Base-by-base conservation (phyloP, 2,113 vertebrate species). In the Pomatostomus ruficeps region DNA sequence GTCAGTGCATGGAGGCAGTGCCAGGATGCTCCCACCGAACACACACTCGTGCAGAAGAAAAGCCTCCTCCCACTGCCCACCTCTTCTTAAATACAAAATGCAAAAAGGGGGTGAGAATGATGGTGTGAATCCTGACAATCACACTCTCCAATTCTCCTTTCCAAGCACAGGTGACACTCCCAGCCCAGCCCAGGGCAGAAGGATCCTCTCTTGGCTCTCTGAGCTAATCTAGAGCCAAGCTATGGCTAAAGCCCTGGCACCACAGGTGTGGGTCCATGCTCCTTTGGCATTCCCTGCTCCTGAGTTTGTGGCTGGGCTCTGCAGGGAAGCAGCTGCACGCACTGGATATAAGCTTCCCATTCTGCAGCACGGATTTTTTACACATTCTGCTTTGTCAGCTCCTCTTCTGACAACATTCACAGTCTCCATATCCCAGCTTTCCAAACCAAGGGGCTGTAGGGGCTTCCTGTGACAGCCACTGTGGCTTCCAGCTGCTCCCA, bases 201-300 rank as follows among this genome's bases (percentile, higher is more conserved):
- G 71, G 68, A 42, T 29, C 13, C 38, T 52, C 15, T 45, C 61
- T 73, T 22, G 63, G 22, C 7, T 65, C 61, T 46, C 71, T 45
- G 1, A 1, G 31, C 35, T 72, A 10, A 63, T 75, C 48, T 29
- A 49, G 38, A 76, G 48, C 11, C 52, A 57, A 85, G 21, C 16
- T 2, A 11, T 2, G 7, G 59, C 19, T 23, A 21, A 82, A 82
- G 29, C n/a, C 29, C 51, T 0, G 0, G 18, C 17, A 66, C 11
- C 22, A 51, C 0, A 40, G n/a, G 29, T 22, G 22, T 29, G 26
- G 22, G 24, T 40, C 43, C 0, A 0, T 24, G 40, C 46, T 82
- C 26, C 0, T 0, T 0, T 5, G 10, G 42, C 4, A 3, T 52
- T 59, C 10, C 54, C 1, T 1, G 15, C 80, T 43, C 49, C n/a